Evolutionary conservation across 2,113 vertebrate species (phyloP).

Genomic region (Pelecanoides urinatrix): DNA sequence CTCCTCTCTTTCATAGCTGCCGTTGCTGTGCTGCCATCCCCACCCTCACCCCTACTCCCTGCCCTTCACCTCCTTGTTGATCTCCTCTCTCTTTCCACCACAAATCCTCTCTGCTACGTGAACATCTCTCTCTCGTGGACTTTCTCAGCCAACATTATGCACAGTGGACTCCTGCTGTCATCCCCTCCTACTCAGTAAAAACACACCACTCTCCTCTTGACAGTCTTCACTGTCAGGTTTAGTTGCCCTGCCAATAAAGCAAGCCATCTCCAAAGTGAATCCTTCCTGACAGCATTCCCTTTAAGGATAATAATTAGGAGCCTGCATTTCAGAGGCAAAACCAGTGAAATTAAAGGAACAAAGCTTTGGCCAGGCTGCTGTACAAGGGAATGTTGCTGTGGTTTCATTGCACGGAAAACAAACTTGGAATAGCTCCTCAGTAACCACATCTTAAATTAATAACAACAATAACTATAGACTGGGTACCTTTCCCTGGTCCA

Average conservation of each 20-base stretch:
- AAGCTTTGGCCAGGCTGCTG: neutral
- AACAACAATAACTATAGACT: neutral
- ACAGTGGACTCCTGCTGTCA: neutral
- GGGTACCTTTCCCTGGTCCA: neutral
- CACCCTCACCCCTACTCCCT: neutral
- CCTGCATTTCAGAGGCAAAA: slow-evolving; percentile 18
- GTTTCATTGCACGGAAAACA: neutral
- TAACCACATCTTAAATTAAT: neutral
- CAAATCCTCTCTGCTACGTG: neutral
- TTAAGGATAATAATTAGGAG: slow-evolving; percentile 49
- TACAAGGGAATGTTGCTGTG: neutral
- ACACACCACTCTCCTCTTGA: neutral
- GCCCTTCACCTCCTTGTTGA: neutral
- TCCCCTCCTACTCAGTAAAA: slow-evolving; percentile 23
- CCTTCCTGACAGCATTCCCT: slow-evolving; percentile 23
- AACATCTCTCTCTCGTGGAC: neutral
- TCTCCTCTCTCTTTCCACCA: neutral
- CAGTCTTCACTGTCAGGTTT: slow-evolving; percentile 12
- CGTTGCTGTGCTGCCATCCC: neutral
- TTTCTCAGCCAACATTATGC: slow-evolving; percentile 34
- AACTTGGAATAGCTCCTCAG: neutral
- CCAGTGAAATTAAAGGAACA: slow-evolving; percentile 2
- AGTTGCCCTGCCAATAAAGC: slow-evolving; percentile 41
- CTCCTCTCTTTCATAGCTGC: neutral
- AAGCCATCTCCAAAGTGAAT: slow-evolving; percentile 39